phyloP scores from a whole-genome alignment of 2,797 vertebrate species.

The Enteromius fasciolatus region DNA sequence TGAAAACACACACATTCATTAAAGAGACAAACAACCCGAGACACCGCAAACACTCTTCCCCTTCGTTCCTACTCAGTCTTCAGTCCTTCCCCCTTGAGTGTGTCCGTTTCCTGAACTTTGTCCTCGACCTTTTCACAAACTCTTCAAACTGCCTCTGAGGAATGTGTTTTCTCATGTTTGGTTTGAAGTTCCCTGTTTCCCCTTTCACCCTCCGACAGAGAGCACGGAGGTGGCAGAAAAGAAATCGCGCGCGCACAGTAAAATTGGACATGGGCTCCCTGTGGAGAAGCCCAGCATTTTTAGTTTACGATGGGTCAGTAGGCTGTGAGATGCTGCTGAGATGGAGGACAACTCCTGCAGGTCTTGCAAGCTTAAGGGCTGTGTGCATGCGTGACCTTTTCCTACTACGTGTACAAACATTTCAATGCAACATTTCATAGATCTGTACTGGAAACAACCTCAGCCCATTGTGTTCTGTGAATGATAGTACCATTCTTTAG shows the following conservation, averaged over 20 bases:
- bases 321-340: conserved; percentile 25
- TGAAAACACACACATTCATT: conserved; percentile 25
- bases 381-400: not conserved
- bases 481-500: not conserved
- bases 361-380: not conserved
- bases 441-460: not conserved
- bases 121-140: conserved; percentile 53
- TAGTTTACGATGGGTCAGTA: conserved; percentile 41
- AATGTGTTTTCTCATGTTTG: conserved; percentile 46
- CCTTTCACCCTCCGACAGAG: conserved; percentile 35
- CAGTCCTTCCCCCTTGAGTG: conserved; percentile 11
- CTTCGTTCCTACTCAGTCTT: not conserved
- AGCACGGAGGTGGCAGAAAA: conserved; percentile 29
- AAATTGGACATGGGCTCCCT: conserved; percentile 42
- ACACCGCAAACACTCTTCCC: conserved; percentile 12
- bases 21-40: conserved; percentile 24
- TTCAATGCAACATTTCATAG: conserved; percentile 18
- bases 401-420: conserved; percentile 17
- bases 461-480: not conserved
- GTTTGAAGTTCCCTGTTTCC: conserved; percentile 32
- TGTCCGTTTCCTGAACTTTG: conserved; percentile 46
- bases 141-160: conserved; percentile 42
- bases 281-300: conserved; percentile 45
- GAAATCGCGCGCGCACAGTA: conserved; percentile 26
- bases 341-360: conserved; percentile 21